Evolutionary conservation across 1,140 invertebrate genomes (phyloP).

Genomic region (Danaus plexippus): DNA sequence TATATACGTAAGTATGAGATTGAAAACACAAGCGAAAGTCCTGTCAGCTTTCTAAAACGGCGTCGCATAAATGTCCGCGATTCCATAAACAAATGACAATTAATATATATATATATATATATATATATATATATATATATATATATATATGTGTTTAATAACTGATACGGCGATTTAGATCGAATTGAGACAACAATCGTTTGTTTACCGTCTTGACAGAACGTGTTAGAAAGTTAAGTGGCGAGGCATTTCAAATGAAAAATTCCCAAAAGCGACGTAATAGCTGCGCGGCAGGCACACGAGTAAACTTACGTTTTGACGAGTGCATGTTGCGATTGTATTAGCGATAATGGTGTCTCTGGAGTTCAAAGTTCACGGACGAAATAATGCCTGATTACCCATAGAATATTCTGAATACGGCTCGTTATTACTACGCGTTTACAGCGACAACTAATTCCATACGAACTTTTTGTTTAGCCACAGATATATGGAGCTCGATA

Average conservation of each 20-base stretch:
- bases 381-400: too few species aligned
- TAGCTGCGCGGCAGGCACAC: not conserved
- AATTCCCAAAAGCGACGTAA: slow-evolving; percentile 11
- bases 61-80: too few species aligned
- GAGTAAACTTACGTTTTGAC: not conserved
- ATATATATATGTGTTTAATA: too few species aligned
- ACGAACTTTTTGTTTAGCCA: not conserved
- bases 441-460: not conserved
- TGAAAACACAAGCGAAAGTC: slow-evolving; percentile 21
- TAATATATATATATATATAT: too few species aligned
- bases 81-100: too few species aligned
- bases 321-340: too few species aligned
- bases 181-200: too few species aligned
- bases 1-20: slow-evolving; percentile 15
- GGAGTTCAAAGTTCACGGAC: too few species aligned
- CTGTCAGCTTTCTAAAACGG: slow-evolving; percentile 14
- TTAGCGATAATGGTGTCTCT: too few species aligned
- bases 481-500: too few species aligned
- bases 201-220: slow-evolving; percentile 10
- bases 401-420: not conserved
- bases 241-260: slow-evolving; percentile 28
- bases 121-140: too few species aligned
- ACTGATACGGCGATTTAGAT: too few species aligned
- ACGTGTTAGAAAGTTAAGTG: slow-evolving; percentile 22
- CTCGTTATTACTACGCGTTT: not conserved